phyloP scores from a whole-genome alignment of 1,140 invertebrate species.

The Orchesella cincta region DNA sequence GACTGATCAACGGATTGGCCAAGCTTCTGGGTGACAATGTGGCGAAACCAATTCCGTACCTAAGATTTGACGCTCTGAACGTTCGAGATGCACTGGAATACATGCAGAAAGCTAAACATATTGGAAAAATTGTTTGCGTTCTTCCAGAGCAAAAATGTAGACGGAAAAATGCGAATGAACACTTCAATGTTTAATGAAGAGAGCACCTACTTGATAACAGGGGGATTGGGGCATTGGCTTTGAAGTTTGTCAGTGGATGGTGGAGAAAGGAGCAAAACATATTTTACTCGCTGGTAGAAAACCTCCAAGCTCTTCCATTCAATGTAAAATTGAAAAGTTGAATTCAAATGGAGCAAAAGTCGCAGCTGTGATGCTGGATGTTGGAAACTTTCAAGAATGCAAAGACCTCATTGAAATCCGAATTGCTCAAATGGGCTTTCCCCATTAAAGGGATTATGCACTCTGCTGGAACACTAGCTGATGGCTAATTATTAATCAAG shows the following conservation, averaged over 20 bases:
- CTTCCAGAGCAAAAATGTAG: not conserved
- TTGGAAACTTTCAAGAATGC: not conserved
- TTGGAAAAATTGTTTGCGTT: conserved; percentile 15
- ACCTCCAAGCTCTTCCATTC: not conserved
- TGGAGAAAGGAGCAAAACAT: not conserved
- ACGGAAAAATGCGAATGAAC: not conserved
- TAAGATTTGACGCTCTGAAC: not conserved
- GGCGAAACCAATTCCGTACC: not conserved
- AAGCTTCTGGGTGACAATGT: not conserved
- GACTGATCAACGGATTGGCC: not conserved
- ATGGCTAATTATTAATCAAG: not conserved
- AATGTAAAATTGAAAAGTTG: not conserved
- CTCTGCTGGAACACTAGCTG: not conserved
- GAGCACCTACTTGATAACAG: not conserved
- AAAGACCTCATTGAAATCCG: not conserved
- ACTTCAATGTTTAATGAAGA: not conserved
- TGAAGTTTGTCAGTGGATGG: conserved; percentile 9
- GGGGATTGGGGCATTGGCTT: conserved; percentile 16
- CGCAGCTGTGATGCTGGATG: not conserved
- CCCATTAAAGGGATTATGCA: conserved; percentile 2
- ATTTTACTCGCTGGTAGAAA: not conserved
- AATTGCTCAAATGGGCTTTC: not conserved
- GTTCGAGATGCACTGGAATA: not conserved
- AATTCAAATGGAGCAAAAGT: not conserved
- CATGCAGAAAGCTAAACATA: not conserved